These are phyloP conservation scores for Noctua comes DNA, from an alignment of 2,888 invertebrate genomes.

Conservation along the genomic window DNA sequence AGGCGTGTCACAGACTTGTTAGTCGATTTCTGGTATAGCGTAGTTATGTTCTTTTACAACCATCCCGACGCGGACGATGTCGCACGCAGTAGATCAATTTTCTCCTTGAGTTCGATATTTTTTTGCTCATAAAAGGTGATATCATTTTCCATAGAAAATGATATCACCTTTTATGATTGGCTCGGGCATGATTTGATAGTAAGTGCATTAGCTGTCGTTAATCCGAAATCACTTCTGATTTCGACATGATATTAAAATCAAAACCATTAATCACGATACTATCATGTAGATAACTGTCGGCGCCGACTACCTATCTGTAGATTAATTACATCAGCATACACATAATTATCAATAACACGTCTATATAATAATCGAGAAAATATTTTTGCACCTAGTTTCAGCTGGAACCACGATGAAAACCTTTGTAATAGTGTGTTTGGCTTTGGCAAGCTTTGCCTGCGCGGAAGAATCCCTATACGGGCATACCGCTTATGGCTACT, in stretches of 20 bases:
- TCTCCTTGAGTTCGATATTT: background rate
- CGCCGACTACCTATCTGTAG: conserved; percentile 3
- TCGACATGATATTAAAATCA: conserved; percentile 31
- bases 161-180: background rate
- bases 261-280: conserved; percentile 22
- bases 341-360: conserved; percentile 20
- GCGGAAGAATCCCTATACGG: conserved; percentile 40
- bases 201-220: conserved; percentile 23
- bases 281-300: conserved; percentile 20
- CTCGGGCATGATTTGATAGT: background rate
- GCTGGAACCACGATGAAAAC: conserved; percentile 57
- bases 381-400: conserved; percentile 32
- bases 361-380: conserved; percentile 33
- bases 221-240: conserved; percentile 22
- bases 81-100: background rate
- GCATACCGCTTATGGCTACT: conserved; percentile 73
- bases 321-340: conserved; percentile 25
- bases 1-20: background rate
- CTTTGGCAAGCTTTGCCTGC: conserved; percentile 47
- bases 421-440: conserved; percentile 51
- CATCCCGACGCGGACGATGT: no score
- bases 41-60: background rate
- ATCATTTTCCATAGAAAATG: background rate
- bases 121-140: no score
- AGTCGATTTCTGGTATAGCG: background rate